Conservation (phyloP, 2,113 vertebrate species). For the Melanerpes formicivorus region DNA sequence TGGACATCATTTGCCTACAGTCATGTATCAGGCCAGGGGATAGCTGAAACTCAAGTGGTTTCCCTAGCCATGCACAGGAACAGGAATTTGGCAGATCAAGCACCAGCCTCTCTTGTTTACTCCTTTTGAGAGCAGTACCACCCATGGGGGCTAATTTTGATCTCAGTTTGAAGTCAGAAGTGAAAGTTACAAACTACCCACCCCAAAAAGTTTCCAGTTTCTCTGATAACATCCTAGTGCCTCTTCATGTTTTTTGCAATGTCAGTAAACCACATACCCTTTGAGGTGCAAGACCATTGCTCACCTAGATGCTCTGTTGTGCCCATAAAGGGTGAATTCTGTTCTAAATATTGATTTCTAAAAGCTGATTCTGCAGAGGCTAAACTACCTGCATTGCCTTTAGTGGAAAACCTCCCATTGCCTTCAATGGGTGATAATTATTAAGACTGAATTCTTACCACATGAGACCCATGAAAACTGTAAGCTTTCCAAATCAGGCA, state of each 20-base stretch:
- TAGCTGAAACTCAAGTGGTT: neutral
- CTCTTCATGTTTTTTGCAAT: neutral
- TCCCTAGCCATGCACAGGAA: neutral
- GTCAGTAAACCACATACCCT: neutral
- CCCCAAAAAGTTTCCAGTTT: neutral
- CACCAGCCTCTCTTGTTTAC: neutral
- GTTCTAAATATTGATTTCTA: neutral
- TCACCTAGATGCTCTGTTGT: neutral
- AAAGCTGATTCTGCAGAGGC: neutral
- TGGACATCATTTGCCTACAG: neutral
- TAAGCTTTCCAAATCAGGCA: conserved; percentile 34
- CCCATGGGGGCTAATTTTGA: neutral
- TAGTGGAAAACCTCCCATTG: neutral
- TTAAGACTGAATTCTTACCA: conserved; percentile 14
- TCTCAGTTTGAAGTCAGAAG: neutral
- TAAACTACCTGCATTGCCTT: neutral
- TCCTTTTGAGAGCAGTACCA: neutral
- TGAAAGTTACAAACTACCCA: neutral
- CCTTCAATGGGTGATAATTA: conserved; percentile 6
- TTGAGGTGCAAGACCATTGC: neutral
- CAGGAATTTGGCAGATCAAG: neutral
- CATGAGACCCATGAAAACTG: conserved; percentile 6
- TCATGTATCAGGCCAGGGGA: neutral
- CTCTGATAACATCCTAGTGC: neutral
- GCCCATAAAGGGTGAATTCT: neutral